A percentile compares a stretch with the other conserved stretches of the same genome.
Evolutionary conservation across 2,888 invertebrate species (phyloP).

Genomic region (Homarus gammarus): DNA sequence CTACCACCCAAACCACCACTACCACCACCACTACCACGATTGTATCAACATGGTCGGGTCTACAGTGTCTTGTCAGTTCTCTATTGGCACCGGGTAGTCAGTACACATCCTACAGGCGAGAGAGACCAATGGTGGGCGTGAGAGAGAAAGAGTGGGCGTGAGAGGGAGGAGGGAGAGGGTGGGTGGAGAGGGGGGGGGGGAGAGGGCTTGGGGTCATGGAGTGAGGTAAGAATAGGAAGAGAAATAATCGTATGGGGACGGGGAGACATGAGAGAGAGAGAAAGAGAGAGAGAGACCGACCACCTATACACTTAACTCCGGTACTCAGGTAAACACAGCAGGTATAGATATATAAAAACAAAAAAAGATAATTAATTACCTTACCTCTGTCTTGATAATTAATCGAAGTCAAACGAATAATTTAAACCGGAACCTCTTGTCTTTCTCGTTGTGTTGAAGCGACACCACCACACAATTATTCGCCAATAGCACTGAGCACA

Average conservation of each 20-base stretch:
- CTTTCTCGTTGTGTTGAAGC: too few species aligned
- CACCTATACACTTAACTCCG: too few species aligned
- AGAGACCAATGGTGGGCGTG: neutral
- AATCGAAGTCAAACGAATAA: too few species aligned
- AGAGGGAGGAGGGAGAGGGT: neutral
- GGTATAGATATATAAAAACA: too few species aligned
- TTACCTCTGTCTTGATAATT: too few species aligned
- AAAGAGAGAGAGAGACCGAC: too few species aligned
- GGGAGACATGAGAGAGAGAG: neutral
- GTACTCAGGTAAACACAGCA: too few species aligned
- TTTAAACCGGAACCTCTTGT: too few species aligned
- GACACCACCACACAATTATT: too few species aligned
- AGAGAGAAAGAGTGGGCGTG: neutral
- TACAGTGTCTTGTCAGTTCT: neutral
- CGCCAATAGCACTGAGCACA: too few species aligned
- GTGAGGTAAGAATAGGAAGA: neutral
- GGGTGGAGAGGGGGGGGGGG: neutral
- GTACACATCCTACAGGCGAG: conserved; percentile 12
- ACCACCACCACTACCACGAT: neutral
- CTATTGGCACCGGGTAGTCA: conserved; percentile 4
- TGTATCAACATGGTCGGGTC: neutral
- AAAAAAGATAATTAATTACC: too few species aligned
- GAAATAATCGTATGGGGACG: neutral
- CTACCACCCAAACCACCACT: too few species aligned
- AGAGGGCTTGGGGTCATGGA: neutral